These are phyloP conservation scores for Pundamilia nyererei DNA, from an alignment of 2,113 vertebrate species.

Conservation along the genomic window DNA sequence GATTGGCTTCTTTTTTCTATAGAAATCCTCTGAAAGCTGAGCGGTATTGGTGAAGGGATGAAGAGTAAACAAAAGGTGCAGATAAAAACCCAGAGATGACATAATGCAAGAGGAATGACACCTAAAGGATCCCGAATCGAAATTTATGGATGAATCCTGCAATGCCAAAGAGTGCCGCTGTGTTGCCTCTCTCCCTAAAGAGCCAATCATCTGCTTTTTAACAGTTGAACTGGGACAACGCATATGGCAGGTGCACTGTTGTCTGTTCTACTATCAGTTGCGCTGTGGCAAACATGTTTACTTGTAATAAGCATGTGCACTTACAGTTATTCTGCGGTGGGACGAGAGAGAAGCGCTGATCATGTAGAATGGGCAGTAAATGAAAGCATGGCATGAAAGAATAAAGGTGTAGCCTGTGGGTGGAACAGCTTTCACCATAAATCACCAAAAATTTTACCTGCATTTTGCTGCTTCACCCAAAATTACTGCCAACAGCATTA, in stretches of 20 bases:
- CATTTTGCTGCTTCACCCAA: not conserved
- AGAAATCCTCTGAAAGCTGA: not conserved
- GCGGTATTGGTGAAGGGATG: not conserved
- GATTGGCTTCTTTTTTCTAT: not conserved
- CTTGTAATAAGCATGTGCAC: not conserved
- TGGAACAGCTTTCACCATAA: fast-evolving
- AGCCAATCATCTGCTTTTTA: not conserved
- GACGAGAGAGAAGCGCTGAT: not conserved
- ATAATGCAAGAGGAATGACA: not conserved
- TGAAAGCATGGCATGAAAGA: not conserved
- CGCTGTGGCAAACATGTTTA: not conserved
- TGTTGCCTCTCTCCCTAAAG: not conserved
- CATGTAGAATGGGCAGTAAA: not conserved
- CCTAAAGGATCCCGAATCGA: not conserved
- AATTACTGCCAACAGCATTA: not conserved
- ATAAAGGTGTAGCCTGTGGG: not conserved
- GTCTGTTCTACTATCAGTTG: not conserved
- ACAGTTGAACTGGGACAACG: not conserved
- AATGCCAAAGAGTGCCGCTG: not conserved
- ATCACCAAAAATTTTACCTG: not conserved
- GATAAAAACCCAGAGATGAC: not conserved
- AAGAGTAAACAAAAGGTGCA: not conserved
- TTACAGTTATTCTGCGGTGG: not conserved
- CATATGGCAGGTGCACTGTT: fast-evolving
- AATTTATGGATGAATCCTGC: not conserved